A percentile compares a stretch with the other conserved stretches of the same genome.
phyloP scores from a whole-genome alignment of 2,888 invertebrate species.

The Thyatira batis region DNA sequence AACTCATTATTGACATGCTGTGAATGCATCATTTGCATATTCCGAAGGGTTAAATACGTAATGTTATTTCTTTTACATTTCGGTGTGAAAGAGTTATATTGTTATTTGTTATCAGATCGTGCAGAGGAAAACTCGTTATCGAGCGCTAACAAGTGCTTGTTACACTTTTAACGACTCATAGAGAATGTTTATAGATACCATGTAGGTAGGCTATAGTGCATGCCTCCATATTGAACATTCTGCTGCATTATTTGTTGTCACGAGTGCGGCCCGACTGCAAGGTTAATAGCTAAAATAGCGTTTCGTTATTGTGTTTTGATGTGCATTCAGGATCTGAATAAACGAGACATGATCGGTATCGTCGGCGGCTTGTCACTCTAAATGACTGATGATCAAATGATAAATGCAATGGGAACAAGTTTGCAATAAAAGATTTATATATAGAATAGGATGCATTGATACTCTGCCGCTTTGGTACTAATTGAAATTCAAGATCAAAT shows the following conservation, averaged over 20 bases:
- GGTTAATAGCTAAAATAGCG: neutral
- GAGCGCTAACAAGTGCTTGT: constrained; percentile 24
- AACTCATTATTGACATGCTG: neutral
- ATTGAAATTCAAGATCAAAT: neutral
- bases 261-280: neutral
- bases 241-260: neutral
- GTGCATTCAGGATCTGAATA: constrained; percentile 7
- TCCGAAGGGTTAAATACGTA: neutral
- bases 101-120: constrained; percentile 30
- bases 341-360: neutral
- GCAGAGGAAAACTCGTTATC: constrained; percentile 26
- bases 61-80: neutral
- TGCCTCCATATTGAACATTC: neutral
- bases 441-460: neutral
- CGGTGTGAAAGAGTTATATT: constrained; percentile 15
- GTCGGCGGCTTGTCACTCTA: constrained; percentile 11
- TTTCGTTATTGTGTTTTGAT: constrained; percentile 3
- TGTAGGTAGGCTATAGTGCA: neutral
- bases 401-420: constrained; percentile 12
- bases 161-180: constrained; percentile 27
- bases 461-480: no score
- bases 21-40: neutral
- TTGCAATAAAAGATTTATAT: constrained; percentile 10
- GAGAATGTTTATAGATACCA: constrained; percentile 7
- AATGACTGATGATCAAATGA: constrained; percentile 18